These are phyloP conservation scores for Pseudochromis fuscus DNA, from an alignment of 2,797 vertebrate species.

Conservation along the genomic window DNA sequence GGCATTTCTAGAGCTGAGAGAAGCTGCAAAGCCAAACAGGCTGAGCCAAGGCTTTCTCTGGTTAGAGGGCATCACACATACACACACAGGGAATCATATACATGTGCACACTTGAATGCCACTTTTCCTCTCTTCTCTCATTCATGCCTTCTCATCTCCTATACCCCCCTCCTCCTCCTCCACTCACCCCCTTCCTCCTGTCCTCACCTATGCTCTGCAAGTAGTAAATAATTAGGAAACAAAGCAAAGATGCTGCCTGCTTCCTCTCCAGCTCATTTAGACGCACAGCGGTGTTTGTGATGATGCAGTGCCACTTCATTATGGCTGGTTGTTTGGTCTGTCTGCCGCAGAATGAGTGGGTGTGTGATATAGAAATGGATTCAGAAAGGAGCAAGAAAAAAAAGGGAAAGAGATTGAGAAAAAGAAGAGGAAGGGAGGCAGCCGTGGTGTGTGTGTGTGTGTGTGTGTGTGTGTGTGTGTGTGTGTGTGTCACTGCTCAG, in stretches of 20 bases:
- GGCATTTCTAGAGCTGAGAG: conserved; percentile 69
- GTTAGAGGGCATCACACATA: conserved; percentile 63
- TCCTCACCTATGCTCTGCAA: conserved; percentile 52
- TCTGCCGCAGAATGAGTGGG: conserved; percentile 71
- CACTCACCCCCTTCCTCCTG: conserved; percentile 2
- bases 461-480: background rate
- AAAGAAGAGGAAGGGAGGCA: background rate
- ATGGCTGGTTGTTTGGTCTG: conserved; percentile 71
- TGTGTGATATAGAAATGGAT: conserved; percentile 69
- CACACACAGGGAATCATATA: background rate
- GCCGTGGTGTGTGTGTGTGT: background rate
- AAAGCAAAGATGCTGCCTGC: conserved; percentile 57
- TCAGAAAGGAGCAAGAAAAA: conserved; percentile 47
- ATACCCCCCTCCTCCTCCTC: background rate
- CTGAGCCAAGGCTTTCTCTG: conserved; percentile 74
- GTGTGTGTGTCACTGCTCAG: conserved; percentile 31
- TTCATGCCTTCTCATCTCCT: conserved; percentile 27
- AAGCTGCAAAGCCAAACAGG: conserved; percentile 70
- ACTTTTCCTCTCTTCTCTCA: conserved; percentile 31
- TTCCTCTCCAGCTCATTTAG: conserved; percentile 72
- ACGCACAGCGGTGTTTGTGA: conserved; percentile 72
- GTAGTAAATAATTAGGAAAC: conserved; percentile 75
- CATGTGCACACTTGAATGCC: conserved; percentile 31
- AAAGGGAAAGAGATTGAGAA: conserved; percentile 12
- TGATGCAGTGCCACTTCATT: conserved; percentile 78